Conservation (phyloP, 2,797 vertebrate species). For the Poliocrania exsul region DNA sequence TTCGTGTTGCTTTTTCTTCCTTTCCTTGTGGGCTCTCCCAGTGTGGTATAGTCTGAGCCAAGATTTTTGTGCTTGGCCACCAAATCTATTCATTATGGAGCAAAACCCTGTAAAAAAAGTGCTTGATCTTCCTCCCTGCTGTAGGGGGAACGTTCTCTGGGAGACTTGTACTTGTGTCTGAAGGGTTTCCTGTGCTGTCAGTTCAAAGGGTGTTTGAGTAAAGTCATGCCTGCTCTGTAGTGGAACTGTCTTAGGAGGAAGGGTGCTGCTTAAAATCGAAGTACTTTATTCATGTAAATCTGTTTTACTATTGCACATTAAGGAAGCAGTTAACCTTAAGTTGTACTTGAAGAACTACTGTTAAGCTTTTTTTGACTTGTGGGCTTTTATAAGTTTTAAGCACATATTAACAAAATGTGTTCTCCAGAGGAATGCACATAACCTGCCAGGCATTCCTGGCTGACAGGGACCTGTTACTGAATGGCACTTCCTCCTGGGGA, state of each 20-base stretch:
- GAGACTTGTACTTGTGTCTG: neutral
- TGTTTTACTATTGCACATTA: neutral
- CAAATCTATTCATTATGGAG: neutral
- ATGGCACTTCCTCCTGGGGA: neutral
- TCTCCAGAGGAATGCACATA: neutral
- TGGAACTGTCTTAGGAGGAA: neutral
- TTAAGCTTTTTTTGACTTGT: neutral
- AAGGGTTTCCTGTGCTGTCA: neutral
- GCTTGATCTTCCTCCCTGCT: neutral
- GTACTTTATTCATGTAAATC: neutral
- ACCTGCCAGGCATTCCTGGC: neutral
- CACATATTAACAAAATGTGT: neutral
- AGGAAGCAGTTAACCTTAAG: conserved; percentile 12
- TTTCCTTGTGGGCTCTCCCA: neutral
- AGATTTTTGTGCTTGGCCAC: neutral
- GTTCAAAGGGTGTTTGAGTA: neutral
- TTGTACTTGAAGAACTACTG: neutral
- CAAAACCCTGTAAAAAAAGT: neutral
- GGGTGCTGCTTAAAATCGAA: neutral
- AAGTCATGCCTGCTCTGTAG: neutral
- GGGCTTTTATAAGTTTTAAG: neutral
- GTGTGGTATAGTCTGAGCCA: neutral
- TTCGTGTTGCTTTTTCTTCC: neutral
- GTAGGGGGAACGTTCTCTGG: neutral
- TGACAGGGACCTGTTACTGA: neutral